Evolutionary conservation across 2,888 invertebrate species (phyloP).

Genomic region (Tupiocoris notatus): DNA sequence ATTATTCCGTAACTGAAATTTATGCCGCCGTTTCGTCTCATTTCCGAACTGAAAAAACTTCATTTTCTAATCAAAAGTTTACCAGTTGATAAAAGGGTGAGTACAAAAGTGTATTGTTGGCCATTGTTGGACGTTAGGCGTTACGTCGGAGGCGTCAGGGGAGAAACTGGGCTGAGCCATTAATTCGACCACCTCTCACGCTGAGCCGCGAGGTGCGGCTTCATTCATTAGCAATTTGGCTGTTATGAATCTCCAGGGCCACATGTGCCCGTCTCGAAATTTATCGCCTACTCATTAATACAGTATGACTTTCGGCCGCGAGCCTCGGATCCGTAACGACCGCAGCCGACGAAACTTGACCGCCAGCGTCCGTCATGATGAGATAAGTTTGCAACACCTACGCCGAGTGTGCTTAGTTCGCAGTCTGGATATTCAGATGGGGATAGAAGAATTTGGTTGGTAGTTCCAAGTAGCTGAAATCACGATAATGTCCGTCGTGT

Average conservation of each 20-base stretch:
- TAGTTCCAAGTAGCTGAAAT: too few relatives aligned
- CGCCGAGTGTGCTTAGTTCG: too few relatives aligned
- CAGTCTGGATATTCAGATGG: too few relatives aligned
- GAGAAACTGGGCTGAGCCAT: conserved; percentile 9
- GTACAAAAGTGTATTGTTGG: neutral
- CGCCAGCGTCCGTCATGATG: neutral
- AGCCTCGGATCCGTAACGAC: neutral
- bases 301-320: neutral
- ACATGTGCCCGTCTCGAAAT: conserved; percentile 9
- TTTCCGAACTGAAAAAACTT: neutral
- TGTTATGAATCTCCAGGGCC: conserved; percentile 18
- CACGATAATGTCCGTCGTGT: too few relatives aligned
- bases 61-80: neutral
- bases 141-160: neutral
- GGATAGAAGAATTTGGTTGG: too few relatives aligned
- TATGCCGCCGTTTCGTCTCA: neutral
- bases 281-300: conserved; percentile 1
- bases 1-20: neutral
- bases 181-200: conserved; percentile 2
- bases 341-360: neutral
- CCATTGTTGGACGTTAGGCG: neutral
- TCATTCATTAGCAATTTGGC: conserved; percentile 22
- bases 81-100: neutral
- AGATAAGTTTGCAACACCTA: neutral
- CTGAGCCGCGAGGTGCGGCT: neutral